A percentile compares a stretch with the other conserved stretches of the same genome.
phyloP scores from a whole-genome alignment of 2,888 invertebrate genomes.

The Agriopis aurantiaria region DNA sequence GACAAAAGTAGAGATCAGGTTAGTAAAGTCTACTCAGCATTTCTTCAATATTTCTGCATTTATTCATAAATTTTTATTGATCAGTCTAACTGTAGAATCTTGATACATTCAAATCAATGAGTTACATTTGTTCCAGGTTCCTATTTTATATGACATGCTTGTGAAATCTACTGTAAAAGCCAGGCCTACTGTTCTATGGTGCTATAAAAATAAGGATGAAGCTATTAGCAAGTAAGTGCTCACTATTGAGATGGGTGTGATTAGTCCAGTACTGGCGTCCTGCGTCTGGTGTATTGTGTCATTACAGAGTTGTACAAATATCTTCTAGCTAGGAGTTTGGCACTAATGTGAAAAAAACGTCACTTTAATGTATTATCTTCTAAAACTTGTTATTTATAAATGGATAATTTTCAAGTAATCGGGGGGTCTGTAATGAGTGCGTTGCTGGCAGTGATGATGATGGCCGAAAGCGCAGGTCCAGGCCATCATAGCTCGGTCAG shows the following conservation, averaged over 20 bases:
- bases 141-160: constrained; percentile 98
- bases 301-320: no score
- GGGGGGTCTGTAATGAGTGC: no score
- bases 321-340: no score
- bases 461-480: no score
- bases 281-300: no score
- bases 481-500: no score
- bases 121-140: constrained; percentile 88
- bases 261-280: no score
- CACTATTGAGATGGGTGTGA: background rate
- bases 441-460: no score
- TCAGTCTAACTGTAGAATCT: background rate
- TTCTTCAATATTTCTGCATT: background rate
- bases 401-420: no score
- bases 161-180: constrained; percentile 97
- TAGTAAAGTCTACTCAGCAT: constrained; percentile 12
- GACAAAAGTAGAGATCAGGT: constrained; percentile 98
- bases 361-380: no score
- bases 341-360: no score
- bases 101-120: background rate
- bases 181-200: constrained; percentile 98
- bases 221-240: constrained; percentile 92
- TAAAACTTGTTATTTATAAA: no score
- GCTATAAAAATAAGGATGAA: constrained; percentile 97
- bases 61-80: background rate